Evolutionary conservation across 1,140 invertebrate genomes (phyloP).

Genomic region (Triops longicaudatus): DNA sequence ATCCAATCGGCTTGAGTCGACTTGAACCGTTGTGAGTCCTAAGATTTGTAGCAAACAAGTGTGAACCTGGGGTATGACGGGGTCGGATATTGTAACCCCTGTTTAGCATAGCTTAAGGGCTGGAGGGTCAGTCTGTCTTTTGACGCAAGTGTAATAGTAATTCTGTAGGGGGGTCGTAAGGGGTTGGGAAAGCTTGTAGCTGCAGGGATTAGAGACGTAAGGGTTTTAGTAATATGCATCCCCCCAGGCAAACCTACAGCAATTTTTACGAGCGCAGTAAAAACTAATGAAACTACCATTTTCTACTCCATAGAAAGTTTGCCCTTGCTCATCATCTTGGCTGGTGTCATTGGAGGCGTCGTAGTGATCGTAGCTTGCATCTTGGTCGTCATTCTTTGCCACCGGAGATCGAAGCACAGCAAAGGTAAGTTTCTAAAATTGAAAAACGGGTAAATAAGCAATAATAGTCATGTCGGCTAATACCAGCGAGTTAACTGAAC

Average conservation of each 20-base stretch:
- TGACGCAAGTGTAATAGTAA: background rate
- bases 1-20: too few species aligned
- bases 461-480: too few species aligned
- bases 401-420: slow-evolving; percentile 47
- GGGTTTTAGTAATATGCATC: background rate
- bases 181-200: background rate
- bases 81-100: background rate
- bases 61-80: too few species aligned
- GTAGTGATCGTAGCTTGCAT: slow-evolving; percentile 54
- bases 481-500: too few species aligned
- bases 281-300: background rate
- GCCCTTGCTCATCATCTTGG: slow-evolving; percentile 53
- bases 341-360: slow-evolving; percentile 54
- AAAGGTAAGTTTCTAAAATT: slow-evolving; percentile 33
- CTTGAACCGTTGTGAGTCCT: too few species aligned
- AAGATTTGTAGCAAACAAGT: too few species aligned
- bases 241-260: background rate
- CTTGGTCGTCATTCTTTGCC: slow-evolving; percentile 54
- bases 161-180: background rate
- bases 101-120: background rate
- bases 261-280: background rate
- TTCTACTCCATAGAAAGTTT: slow-evolving; percentile 48
- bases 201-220: background rate
- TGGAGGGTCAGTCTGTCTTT: background rate
- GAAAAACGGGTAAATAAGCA: background rate